Evolutionary conservation across 2,888 invertebrate species (phyloP).

Genomic region (Cerceris ruficornis): DNA sequence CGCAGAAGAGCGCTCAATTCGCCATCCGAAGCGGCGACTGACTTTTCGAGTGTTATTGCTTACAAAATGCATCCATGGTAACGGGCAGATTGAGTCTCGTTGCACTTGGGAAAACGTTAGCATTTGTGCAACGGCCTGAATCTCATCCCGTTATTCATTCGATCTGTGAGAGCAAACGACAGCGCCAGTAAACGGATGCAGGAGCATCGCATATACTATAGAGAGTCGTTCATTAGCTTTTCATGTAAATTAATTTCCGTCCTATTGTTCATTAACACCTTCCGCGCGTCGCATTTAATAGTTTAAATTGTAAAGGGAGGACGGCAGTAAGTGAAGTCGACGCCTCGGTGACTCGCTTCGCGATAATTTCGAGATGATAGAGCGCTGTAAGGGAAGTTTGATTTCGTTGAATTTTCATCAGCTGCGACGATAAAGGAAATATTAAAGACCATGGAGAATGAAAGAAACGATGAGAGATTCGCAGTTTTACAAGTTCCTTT

Average conservation of each 20-base stretch:
- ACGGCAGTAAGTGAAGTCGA: background rate
- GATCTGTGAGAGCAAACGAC: constrained; percentile 28
- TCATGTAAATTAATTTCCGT: constrained; percentile 45
- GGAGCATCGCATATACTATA: constrained; percentile 20
- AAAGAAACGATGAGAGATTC: too few species aligned
- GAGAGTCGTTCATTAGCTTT: constrained; percentile 40
- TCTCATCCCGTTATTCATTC: constrained; percentile 43
- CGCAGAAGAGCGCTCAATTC: background rate
- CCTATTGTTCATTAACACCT: constrained; percentile 30
- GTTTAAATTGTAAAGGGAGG: background rate
- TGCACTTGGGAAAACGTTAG: background rate
- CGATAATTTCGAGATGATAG: too few species aligned
- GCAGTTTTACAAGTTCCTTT: too few species aligned
- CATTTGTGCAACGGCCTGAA: constrained; percentile 8
- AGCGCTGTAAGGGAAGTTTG: too few species aligned
- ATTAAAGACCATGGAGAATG: too few species aligned
- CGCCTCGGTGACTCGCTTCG: too few species aligned
- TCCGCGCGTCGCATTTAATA: constrained; percentile 2
- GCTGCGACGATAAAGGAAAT: too few species aligned
- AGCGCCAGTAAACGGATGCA: constrained; percentile 15
- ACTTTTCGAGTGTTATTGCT: constrained; percentile 25
- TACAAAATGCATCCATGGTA: constrained; percentile 22
- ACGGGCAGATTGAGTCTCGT: background rate
- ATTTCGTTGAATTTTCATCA: too few species aligned
- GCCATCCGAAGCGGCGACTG: constrained; percentile 5